These are phyloP conservation scores for Amblyraja radiata DNA, from an alignment of 2,797 vertebrate species.

Conservation along the genomic window DNA sequence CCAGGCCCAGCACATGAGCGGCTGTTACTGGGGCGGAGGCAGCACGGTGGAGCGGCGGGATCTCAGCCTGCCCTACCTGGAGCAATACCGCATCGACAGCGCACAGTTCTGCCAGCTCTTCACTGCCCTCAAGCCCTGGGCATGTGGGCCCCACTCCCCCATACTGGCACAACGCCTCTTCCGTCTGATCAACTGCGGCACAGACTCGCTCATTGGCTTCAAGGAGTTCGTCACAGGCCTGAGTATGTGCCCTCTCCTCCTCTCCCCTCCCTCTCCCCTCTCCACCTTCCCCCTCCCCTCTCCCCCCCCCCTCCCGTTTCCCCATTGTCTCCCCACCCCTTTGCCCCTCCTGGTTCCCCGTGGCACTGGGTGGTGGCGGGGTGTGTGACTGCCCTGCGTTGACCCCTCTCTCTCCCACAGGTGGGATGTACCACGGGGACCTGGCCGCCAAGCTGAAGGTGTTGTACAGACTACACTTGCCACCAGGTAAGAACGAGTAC, in stretches of 20 bases:
- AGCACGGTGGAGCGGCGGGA: slow-evolving; percentile 66
- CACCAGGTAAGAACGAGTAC: slow-evolving; percentile 67
- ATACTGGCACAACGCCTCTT: slow-evolving; percentile 77
- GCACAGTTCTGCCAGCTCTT: slow-evolving; percentile 61
- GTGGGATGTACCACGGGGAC: slow-evolving; percentile 92
- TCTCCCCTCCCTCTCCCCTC: neutral
- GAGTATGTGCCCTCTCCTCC: slow-evolving; percentile 59
- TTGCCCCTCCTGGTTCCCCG: too few relatives aligned
- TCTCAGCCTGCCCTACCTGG: slow-evolving; percentile 76
- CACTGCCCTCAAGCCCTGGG: slow-evolving; percentile 76
- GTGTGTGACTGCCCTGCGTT: neutral
- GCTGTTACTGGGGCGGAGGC: slow-evolving; percentile 85
- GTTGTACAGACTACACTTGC: slow-evolving; percentile 89
- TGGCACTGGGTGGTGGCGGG: neutral
- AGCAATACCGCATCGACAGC: slow-evolving; percentile 77
- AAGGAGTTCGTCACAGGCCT: slow-evolving; percentile 93
- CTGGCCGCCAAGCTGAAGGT: slow-evolving; percentile 89
- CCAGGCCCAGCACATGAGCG: slow-evolving; percentile 86
- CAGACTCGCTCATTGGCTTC: slow-evolving; percentile 89
- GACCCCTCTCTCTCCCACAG: slow-evolving; percentile 50
- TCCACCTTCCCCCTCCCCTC: too few relatives aligned
- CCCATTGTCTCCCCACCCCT: neutral
- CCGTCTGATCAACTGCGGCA: slow-evolving; percentile 82
- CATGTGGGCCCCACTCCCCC: slow-evolving; percentile 70
- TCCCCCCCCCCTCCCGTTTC: too few relatives aligned